Percentiles rank a stretch among this genome's conserved stretches.
These are phyloP conservation scores for Natator depressus DNA, from an alignment of 2,113 vertebrate species.

Conservation along the genomic window DNA sequence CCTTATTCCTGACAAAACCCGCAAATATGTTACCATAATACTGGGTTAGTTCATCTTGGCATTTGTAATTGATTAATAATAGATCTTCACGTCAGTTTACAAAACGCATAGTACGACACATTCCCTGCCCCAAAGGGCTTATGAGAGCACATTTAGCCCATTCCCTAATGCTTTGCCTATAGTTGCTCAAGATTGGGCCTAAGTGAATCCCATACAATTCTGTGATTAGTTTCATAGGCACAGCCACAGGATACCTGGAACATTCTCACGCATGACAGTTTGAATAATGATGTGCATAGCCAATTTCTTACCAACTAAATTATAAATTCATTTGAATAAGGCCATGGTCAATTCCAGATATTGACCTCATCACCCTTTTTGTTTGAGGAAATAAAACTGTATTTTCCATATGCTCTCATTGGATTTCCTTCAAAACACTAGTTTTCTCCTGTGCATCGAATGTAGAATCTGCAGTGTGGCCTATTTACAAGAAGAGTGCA, in stretches of 20 bases:
- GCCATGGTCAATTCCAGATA: neutral
- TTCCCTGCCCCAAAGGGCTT: neutral
- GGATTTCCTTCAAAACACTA: neutral
- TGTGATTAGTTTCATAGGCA: neutral
- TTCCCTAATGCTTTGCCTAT: neutral
- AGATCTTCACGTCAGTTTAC: neutral
- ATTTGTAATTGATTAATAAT: neutral
- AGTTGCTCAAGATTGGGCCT: neutral
- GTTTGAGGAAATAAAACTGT: neutral
- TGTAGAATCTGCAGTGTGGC: neutral
- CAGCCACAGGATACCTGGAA: neutral
- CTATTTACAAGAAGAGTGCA: neutral
- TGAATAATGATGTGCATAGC: neutral
- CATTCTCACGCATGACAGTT: neutral
- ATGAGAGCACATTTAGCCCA: neutral
- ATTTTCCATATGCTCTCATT: neutral
- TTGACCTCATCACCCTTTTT: neutral
- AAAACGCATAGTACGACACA: neutral
- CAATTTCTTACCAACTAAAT: neutral
- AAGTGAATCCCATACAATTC: neutral
- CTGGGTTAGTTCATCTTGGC: neutral
- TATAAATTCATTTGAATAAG: neutral
- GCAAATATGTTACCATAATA: rapidly evolving
- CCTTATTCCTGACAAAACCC: neutral
- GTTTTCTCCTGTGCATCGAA: neutral